Base-by-base conservation (phyloP, 23 tunicate genomes). In the Diplosoma virens region DNA sequence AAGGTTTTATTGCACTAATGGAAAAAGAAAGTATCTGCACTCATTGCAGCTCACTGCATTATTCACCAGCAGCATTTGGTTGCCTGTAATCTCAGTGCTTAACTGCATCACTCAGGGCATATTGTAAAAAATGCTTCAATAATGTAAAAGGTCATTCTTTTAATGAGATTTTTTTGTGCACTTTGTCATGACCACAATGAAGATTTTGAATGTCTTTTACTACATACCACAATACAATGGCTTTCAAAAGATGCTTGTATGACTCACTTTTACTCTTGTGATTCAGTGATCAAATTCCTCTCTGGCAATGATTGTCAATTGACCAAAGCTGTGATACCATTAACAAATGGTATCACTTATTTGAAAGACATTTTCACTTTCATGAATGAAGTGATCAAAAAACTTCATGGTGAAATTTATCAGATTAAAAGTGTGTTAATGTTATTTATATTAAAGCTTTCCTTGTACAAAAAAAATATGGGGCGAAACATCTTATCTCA, bases 171-270 rank as follows among this genome's bases (percentile, higher is more conserved):
- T 16, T 75, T 7, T 56, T 59, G 80, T 23, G n/a, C 9, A 55
- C 69, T 75, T 65, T 75, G 67, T 30, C 71, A 30, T 24, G 71
- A 75, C 21, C 64, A 75, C 36, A 58, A 75, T 26, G 80, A 75
- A 75, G 75, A 75, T 25, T 75, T 75, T 60, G 80, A 75, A 75
- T 35, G 80, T 59, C 75, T 75, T 24, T 65, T 75, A 63, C 77
- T 75, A 0, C 77, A 75, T 65, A 75, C 80, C 21, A 46, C 32
- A 30, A 76, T 75, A 58, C 78, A 74, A 0, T 72, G 78, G 70
- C 78, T 72, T n/a, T 72, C 78, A 20, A 72, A 72, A 72, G 80
- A 76, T 22, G 26, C 34, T 25, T 65, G 69, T 65, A 14, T 75
- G 76, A 63, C 21, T 63, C 80, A 76, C 0, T 11, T 75, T 65